Evolutionary conservation across 2,113 vertebrate genomes (phyloP), one percentile per base, ranked within the genome.

Genomic region (Piliocolobus tephrosceles): DNA sequence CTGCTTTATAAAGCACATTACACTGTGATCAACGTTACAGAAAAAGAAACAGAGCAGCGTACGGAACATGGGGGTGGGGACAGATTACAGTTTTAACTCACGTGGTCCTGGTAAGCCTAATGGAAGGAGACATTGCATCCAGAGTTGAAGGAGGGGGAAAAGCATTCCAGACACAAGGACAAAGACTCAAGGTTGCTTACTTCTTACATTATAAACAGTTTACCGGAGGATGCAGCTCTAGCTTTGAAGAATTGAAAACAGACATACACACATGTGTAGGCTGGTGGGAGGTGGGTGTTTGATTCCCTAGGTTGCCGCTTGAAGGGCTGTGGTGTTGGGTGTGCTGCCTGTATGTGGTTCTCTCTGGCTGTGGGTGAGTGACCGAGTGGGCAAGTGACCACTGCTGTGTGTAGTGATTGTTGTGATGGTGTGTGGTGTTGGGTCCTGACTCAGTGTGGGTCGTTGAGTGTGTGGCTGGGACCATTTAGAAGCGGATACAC

Each of bases 291-390:
- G 4, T 3, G 18, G 0, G 38, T 22, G 1, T 10, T 55, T 8
- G 4, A 16, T 0, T 0, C 1, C 1, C 1, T 1, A 30, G 14
- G 43, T 3, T 2, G 52, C 5, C 1, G 22, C 11, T 6, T 0
- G 52, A 35, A 68, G 66, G 6, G 4, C 0, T 8, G 25, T 23
- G 47, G 2, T 7, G 0, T 8, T 14, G 23, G 1, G 22, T 5
- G 16, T 16, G 32, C 5, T 0, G 6, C 50, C 2, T 11, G 45
- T 8, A 32, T 18, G 40, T 1, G 27, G 1, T 10, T 32, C 10
- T 38, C 8, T 8, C 66, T 35, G 75, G 27, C 7, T 76, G 23
- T 27, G 25, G 5, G 55, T 30, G 13, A 50, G 47, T 35, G 66
- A 52, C 27, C 30, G 3, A 43, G 40, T 76, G 73, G 23, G 25